Evolutionary conservation across 2,797 vertebrate genomes (phyloP).

Genomic region (Arnoldichthys spilopterus): DNA sequence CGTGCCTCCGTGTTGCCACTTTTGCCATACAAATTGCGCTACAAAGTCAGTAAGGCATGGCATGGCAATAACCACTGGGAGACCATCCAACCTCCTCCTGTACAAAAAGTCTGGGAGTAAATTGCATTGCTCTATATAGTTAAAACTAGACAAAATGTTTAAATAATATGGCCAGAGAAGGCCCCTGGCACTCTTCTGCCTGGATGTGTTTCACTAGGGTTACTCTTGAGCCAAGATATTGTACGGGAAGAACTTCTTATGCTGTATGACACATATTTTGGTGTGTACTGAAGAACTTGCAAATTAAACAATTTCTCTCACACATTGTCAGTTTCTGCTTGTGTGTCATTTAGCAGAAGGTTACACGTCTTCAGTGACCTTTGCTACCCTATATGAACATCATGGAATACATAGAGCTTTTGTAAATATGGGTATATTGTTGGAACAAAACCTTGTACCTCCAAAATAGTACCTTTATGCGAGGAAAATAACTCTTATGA

Average conservation of each 20-base stretch:
- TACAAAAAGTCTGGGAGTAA: neutral
- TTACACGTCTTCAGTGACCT: too few species aligned
- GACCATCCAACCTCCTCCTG: neutral
- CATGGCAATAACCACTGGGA: neutral
- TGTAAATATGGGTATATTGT: neutral
- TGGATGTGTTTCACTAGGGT: too few species aligned
- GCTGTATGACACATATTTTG: neutral
- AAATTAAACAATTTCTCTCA: conserved; percentile 6
- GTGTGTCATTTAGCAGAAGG: too few species aligned
- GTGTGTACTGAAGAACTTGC: conserved; percentile 4
- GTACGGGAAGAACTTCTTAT: neutral
- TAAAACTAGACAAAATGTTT: neutral
- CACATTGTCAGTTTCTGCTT: neutral
- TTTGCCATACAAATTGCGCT: conserved; percentile 66
- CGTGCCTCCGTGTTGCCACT: conserved; percentile 23
- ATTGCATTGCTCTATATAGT: neutral
- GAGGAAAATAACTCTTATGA: too few species aligned
- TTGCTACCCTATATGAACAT: neutral
- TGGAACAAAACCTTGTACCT: too few species aligned
- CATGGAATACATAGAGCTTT: neutral
- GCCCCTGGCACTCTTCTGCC: neutral
- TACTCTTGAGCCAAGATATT: neutral
- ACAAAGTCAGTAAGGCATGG: conserved; percentile 51
- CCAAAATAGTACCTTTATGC: too few species aligned
- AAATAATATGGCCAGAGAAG: neutral